Base-by-base conservation (phyloP, 2,888 invertebrate species). In the Polyploca ridens region DNA sequence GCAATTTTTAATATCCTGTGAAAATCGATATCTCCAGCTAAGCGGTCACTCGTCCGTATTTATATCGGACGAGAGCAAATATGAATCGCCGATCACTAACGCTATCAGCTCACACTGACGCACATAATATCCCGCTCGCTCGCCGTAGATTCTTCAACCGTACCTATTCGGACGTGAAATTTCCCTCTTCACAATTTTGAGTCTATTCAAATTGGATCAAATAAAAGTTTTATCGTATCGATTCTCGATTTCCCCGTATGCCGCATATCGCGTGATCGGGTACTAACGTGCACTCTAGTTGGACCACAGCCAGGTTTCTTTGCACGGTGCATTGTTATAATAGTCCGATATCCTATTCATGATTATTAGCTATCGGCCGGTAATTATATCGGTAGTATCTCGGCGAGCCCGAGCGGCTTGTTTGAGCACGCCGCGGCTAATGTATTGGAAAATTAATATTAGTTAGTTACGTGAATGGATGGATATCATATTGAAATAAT, bases 201-300 rank as follows among this genome's bases (percentile, higher is more conserved):
- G 72, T 84, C 82, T 83, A 89, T 88, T 88, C 88, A 88, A 89
- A 90, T 90, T 75, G 77, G 82, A 88, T 90, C 89, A 82, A 89
- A 91, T 91, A 90, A 90, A 89, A 89, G 80, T 88, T 85, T 87
- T 85, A 88, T 89, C 80, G 81, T 81, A 90, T 90, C 85, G 90
- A 87, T 88, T 88, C 73, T 78, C 81, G 79, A 83, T 83, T 79
- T 74, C 72, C 67, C 75, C 72, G 72, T 71, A 72, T 70, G 74
- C 75, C 74, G 64, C 72, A 68, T 70, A 73, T 76, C 74, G 71
- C 71, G 78, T 82, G 81, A 79, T 81, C 82, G 81, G 77, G 79
- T 82, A 83, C 85, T 83, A 81, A 74, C 78, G 77, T 76, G 76
- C 82, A 83, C 74, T 71, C 66, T 67, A 65, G 77, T 84, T 88